Conservation (phyloP, 2,113 vertebrate genomes). For the Balaenoptera acutorostrata region DNA sequence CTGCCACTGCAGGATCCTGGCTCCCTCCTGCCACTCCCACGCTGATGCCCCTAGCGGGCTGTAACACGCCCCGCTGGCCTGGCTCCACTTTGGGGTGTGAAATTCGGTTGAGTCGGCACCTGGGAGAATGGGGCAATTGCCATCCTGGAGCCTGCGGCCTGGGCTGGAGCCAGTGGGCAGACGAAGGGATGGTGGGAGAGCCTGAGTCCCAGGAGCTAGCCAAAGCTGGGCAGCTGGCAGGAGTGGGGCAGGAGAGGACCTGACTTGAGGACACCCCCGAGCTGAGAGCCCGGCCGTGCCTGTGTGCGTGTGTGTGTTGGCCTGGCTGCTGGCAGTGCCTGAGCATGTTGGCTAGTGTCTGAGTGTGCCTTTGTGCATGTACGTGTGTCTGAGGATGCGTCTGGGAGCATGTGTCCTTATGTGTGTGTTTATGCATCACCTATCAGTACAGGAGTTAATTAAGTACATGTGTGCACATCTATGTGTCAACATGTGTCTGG, state of each 20-base stretch:
- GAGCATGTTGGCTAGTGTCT: neutral
- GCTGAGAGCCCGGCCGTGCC: neutral
- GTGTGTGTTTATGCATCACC: neutral
- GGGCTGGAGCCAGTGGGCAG: conserved; percentile 43
- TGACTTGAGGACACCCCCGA: neutral
- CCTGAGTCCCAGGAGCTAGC: neutral
- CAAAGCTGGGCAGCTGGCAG: neutral
- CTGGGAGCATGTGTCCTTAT: neutral
- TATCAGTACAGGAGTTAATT: neutral
- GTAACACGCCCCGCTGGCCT: conserved; percentile 58
- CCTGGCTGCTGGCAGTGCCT: neutral
- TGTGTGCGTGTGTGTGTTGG: neutral
- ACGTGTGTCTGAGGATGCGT: neutral
- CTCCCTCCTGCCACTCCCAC: neutral
- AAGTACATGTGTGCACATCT: neutral
- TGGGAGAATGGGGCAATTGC: conserved; percentile 59
- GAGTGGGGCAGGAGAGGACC: neutral
- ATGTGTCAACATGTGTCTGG: neutral
- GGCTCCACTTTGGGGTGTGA: conserved; percentile 67
- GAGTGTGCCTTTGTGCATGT: neutral
- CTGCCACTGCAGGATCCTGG: conserved; percentile 2
- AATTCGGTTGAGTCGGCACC: conserved; percentile 62
- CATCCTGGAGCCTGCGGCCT: conserved; percentile 46
- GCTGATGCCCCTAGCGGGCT: conserved; percentile 42
- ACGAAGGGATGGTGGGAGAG: conserved; percentile 10